phyloP scores from a whole-genome alignment of 2,888 invertebrate genomes.

The Zele albiditarsus region DNA sequence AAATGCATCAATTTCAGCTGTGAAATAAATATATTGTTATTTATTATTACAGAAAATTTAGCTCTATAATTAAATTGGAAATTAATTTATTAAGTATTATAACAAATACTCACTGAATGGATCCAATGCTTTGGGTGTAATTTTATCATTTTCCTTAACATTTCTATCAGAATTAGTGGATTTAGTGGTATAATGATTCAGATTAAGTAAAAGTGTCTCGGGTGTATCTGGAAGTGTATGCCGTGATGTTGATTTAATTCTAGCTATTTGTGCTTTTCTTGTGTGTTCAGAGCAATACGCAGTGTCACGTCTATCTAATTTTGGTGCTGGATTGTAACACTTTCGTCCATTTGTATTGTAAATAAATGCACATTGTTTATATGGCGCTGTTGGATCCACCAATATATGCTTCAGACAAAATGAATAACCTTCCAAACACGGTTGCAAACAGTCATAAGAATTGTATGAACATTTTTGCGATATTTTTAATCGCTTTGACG shows the following conservation, averaged over 20 bases:
- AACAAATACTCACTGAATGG: conserved; percentile 76
- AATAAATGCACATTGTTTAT: conserved; percentile 84
- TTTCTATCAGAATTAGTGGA: conserved; percentile 68
- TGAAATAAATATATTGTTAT: conserved; percentile 53
- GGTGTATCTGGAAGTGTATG: conserved; percentile 79
- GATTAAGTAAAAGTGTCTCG: conserved; percentile 78
- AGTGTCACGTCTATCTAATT: conserved; percentile 81
- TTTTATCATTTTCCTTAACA: conserved; percentile 74
- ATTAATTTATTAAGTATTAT: conserved; percentile 31
- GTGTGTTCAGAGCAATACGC: conserved; percentile 83
- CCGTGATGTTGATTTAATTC: conserved; percentile 78
- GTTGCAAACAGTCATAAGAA: conserved; percentile 80
- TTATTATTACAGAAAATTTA: too few species aligned
- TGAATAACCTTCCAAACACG: conserved; percentile 81
- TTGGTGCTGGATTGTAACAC: conserved; percentile 86
- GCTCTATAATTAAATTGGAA: neutral
- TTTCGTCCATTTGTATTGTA: conserved; percentile 81
- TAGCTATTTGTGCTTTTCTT: conserved; percentile 78
- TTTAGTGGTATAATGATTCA: conserved; percentile 78
- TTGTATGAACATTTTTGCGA: conserved; percentile 72
- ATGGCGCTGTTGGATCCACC: conserved; percentile 88
- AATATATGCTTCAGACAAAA: conserved; percentile 90
- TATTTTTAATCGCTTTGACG: conserved; percentile 47
- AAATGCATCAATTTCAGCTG: conserved; percentile 75
- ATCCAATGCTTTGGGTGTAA: conserved; percentile 72